Conservation (phyloP, 1,140 invertebrate species). For the Nixonia krombeini region DNA sequence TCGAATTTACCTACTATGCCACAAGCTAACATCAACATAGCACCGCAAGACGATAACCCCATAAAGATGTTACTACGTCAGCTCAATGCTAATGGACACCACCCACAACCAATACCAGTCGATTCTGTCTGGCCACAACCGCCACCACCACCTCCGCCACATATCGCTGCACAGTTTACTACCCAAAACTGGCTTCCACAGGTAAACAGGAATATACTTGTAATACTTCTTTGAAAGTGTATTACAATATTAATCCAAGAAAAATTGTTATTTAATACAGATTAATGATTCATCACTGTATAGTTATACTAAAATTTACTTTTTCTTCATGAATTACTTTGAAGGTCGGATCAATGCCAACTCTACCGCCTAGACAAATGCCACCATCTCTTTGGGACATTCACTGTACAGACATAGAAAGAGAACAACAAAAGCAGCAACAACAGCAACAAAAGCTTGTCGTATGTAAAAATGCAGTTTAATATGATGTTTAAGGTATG, state of each 20-base stretch:
- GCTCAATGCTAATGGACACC: constrained; percentile 63
- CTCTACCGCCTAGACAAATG: constrained; percentile 64
- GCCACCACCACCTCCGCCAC: constrained; percentile 58
- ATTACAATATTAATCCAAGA: no score
- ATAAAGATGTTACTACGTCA: constrained; percentile 73
- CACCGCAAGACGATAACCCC: constrained; percentile 67
- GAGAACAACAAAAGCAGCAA: constrained; percentile 71
- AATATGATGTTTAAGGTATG: no score
- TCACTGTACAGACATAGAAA: constrained; percentile 71
- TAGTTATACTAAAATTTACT: no score
- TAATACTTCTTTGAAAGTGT: no score
- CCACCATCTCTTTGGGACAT: constrained; percentile 66
- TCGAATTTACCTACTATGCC: constrained; percentile 63
- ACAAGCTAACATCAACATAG: constrained; percentile 56
- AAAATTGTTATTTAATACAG: no score
- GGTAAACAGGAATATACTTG: no score
- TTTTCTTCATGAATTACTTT: no score
- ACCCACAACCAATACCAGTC: constrained; percentile 54
- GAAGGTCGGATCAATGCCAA: constrained; percentile 63
- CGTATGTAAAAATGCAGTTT: no score
- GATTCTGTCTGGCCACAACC: constrained; percentile 66
- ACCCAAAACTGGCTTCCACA: constrained; percentile 66
- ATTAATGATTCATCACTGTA: no score
- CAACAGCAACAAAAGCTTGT: no score
- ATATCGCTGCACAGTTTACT: constrained; percentile 61